phyloP scores from a whole-genome alignment of 2,888 invertebrate species.

The Brachycybe producta region DNA sequence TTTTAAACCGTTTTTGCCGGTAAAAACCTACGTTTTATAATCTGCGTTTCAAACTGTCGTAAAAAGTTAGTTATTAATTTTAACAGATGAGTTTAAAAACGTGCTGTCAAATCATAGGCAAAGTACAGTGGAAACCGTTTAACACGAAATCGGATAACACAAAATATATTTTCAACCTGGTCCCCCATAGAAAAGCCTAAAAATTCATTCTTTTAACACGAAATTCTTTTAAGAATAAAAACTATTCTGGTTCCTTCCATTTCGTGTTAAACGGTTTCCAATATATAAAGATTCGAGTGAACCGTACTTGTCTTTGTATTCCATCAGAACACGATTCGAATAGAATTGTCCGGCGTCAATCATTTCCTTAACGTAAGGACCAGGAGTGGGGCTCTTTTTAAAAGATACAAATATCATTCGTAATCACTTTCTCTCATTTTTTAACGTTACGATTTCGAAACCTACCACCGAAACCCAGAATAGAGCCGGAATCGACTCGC shows the following conservation, averaged over 20 bases:
- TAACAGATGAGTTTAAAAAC: no score
- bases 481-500: conserved; percentile 88
- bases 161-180: neutral
- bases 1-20: no score
- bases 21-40: no score
- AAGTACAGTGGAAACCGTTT: no score
- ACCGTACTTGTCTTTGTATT: conserved; percentile 81
- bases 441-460: conserved; percentile 11
- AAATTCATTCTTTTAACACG: neutral
- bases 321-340: conserved; percentile 92
- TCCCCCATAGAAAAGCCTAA: neutral
- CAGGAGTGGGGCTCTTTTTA: conserved; percentile 66
- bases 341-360: conserved; percentile 96
- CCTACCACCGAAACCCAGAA: conserved; percentile 93
- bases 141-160: no score
- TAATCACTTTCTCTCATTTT: neutral
- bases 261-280: no score
- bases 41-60: neutral
- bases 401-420: conserved; percentile 21
- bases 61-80: no score
- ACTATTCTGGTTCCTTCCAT: no score
- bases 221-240: no score
- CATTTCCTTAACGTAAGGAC: conserved; percentile 96
- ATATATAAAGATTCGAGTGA: neutral
- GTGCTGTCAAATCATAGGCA: no score